These are phyloP conservation scores for Platichthys stellatus DNA, from an alignment of 2,113 vertebrate species.

Conservation along the genomic window DNA sequence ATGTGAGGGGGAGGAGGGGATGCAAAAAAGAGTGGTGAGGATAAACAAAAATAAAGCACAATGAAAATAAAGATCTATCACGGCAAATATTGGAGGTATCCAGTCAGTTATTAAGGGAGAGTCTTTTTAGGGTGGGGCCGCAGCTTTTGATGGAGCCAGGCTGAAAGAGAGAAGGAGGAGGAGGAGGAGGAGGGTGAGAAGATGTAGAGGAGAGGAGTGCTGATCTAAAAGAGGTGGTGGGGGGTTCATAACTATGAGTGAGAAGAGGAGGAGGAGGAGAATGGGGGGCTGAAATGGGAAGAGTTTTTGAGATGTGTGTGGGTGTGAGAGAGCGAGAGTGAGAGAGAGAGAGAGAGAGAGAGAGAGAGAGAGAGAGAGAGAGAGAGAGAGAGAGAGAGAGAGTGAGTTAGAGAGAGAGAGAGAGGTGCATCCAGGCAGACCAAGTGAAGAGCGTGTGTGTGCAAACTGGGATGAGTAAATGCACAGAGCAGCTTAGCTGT, in stretches of 20 bases:
- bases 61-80: slow-evolving; percentile 23
- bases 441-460: slow-evolving; percentile 70
- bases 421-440: slow-evolving; percentile 71
- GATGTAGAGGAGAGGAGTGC: slow-evolving; percentile 64
- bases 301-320: too few species aligned
- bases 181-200: slow-evolving; percentile 52
- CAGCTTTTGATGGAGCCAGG: slow-evolving; percentile 57
- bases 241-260: slow-evolving; percentile 70
- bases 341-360: too few species aligned
- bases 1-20: not conserved
- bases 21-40: not conserved
- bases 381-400: slow-evolving; percentile 62
- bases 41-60: slow-evolving; percentile 11
- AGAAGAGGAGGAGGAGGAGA: slow-evolving; percentile 50
- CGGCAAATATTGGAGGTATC: slow-evolving; percentile 60
- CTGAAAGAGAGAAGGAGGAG: slow-evolving; percentile 41
- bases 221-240: slow-evolving; percentile 64
- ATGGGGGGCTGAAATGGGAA: too few species aligned
- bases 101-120: slow-evolving; percentile 69
- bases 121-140: slow-evolving; percentile 78
- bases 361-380: too few species aligned
- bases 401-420: slow-evolving; percentile 56
- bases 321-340: too few species aligned
- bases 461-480: slow-evolving; percentile 86
- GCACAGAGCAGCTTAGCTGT: slow-evolving; percentile 82